phyloP scores from a whole-genome alignment of 2,888 invertebrate species.

The Leptinotarsa peninsularis region DNA sequence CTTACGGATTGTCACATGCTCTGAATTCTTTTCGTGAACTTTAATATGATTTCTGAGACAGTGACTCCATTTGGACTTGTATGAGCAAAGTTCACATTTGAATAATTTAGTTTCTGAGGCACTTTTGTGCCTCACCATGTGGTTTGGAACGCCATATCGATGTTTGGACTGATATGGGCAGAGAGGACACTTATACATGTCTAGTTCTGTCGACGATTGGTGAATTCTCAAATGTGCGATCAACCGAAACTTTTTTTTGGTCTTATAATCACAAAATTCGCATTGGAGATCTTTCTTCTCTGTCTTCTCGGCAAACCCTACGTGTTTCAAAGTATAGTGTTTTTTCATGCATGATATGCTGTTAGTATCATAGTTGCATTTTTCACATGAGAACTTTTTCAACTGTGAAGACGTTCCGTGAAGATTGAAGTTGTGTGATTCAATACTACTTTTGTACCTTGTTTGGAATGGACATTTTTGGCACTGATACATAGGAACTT shows the following conservation, averaged over 20 bases:
- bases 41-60: constrained; percentile 19
- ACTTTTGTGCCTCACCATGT: constrained; percentile 12
- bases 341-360: background rate
- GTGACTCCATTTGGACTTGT: constrained; percentile 24
- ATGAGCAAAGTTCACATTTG: constrained; percentile 25
- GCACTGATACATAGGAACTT: background rate
- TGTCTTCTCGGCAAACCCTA: background rate
- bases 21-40: constrained; percentile 17
- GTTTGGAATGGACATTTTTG: constrained; percentile 9
- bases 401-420: background rate
- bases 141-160: background rate
- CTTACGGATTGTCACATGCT: background rate
- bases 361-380: constrained; percentile 5
- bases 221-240: background rate
- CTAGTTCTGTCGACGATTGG: background rate
- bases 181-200: constrained; percentile 1
- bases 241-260: background rate
- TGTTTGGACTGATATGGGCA: constrained; percentile 23
- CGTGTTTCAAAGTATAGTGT: background rate
- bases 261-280: background rate
- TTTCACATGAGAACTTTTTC: constrained; percentile 18
- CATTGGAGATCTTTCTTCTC: background rate
- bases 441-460: background rate
- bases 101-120: constrained; percentile 13
- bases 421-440: background rate